Evolutionary conservation across 2,797 vertebrate species (phyloP).

Genomic region (Notolabrus celidotus): DNA sequence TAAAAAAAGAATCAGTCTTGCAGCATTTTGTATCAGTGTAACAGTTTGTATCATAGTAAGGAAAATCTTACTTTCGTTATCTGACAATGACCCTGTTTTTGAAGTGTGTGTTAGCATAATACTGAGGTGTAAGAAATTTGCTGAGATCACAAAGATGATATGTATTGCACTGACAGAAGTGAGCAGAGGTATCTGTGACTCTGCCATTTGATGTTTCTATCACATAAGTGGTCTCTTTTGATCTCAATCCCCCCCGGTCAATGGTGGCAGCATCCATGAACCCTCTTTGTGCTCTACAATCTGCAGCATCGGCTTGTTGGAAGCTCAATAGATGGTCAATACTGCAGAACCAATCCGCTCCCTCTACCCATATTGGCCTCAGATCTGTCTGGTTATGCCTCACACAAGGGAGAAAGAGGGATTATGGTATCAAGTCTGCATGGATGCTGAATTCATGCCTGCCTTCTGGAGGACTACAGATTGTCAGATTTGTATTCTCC

Average conservation of each 20-base stretch:
- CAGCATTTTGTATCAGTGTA: too few relatives aligned
- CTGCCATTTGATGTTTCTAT: background rate
- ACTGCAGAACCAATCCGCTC: background rate
- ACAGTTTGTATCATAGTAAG: background rate
- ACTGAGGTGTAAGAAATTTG: background rate
- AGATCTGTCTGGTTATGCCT: constrained; percentile 33
- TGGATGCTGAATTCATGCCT: constrained; percentile 8
- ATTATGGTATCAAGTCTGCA: constrained; percentile 10
- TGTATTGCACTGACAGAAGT: background rate
- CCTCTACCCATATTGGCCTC: background rate
- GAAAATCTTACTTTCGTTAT: background rate
- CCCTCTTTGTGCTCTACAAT: background rate
- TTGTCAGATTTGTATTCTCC: constrained; percentile 4
- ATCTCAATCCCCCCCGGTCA: constrained; percentile 11
- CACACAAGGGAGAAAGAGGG: constrained; percentile 10
- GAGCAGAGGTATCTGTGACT: background rate
- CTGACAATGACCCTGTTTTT: background rate
- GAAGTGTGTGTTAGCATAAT: background rate
- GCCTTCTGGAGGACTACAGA: constrained; percentile 2
- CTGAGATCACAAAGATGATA: background rate
- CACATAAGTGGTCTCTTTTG: background rate
- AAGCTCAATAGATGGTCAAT: constrained; percentile 24
- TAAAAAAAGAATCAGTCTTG: too few relatives aligned
- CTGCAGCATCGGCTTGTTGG: constrained; percentile 24
- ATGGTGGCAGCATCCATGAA: constrained; percentile 11